These are phyloP conservation scores for Falco concolor DNA, from an alignment of 2,797 vertebrate species.

Conservation along the genomic window DNA sequence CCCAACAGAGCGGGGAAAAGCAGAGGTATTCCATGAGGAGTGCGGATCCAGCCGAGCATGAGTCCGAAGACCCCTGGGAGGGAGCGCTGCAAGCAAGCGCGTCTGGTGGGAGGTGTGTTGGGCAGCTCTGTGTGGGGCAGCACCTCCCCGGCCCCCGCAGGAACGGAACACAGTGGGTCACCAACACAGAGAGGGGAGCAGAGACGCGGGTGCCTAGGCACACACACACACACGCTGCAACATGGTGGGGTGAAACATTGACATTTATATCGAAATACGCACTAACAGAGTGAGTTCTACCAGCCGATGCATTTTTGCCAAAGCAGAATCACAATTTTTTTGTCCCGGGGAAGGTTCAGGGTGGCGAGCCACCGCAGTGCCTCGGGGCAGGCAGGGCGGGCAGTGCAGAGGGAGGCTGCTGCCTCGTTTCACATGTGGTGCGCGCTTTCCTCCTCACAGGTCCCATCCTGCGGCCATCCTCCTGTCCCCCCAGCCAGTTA, in stretches of 20 bases:
- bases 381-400: background rate
- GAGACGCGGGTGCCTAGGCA: background rate
- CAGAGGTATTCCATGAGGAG: background rate
- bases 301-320: conserved; percentile 66
- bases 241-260: conserved; percentile 67
- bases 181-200: background rate
- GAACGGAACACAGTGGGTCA: background rate
- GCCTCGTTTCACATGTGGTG: background rate
- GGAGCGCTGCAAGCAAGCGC: background rate
- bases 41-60: background rate
- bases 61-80: background rate
- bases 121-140: background rate
- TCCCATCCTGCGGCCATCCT: background rate
- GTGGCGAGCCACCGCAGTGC: background rate
- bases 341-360: background rate
- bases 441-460: background rate
- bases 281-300: conserved; percentile 72
- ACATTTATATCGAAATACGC: conserved; percentile 75
- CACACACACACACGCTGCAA: conserved; percentile 11
- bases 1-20: accelerated
- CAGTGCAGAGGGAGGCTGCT: background rate
- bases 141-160: background rate
- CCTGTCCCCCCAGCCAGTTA: background rate
- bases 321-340: conserved; percentile 57
- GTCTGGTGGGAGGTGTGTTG: background rate